Conservation (phyloP, 2,888 invertebrate species). For the Nasonovia ribisnigri region DNA sequence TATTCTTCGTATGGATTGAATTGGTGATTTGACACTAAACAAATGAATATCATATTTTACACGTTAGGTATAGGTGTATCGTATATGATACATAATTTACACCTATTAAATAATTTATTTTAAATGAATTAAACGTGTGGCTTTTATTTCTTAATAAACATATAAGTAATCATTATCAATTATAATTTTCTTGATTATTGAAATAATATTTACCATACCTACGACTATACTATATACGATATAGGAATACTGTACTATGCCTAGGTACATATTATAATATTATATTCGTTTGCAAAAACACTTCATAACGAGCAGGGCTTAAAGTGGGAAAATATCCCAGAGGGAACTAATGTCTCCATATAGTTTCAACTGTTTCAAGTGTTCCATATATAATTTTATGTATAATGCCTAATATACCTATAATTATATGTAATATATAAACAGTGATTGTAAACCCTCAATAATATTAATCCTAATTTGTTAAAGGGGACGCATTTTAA, state of each 20-base stretch:
- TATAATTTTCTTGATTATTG: neutral
- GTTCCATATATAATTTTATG: no score
- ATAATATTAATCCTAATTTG: no score
- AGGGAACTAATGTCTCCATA: no score
- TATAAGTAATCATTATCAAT: neutral
- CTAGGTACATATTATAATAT: neutral
- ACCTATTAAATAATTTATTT: neutral
- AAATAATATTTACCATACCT: neutral
- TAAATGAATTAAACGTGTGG: neutral
- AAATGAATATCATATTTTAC: neutral
- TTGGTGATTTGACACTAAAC: neutral
- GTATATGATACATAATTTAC: neutral
- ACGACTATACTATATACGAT: neutral
- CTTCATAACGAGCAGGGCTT: neutral
- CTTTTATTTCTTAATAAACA: neutral
- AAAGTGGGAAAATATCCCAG: no score
- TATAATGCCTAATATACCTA: no score
- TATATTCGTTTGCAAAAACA: neutral
- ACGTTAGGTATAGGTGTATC: neutral
- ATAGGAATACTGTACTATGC: neutral
- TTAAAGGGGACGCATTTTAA: no score
- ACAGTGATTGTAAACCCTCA: no score
- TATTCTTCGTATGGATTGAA: neutral
- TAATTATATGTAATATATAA: no score
- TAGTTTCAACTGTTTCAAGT: no score